Percentiles rank a stretch among this genome's conserved stretches.
phyloP scores from a whole-genome alignment of 2,113 vertebrate species.

The Zingel zingel region DNA sequence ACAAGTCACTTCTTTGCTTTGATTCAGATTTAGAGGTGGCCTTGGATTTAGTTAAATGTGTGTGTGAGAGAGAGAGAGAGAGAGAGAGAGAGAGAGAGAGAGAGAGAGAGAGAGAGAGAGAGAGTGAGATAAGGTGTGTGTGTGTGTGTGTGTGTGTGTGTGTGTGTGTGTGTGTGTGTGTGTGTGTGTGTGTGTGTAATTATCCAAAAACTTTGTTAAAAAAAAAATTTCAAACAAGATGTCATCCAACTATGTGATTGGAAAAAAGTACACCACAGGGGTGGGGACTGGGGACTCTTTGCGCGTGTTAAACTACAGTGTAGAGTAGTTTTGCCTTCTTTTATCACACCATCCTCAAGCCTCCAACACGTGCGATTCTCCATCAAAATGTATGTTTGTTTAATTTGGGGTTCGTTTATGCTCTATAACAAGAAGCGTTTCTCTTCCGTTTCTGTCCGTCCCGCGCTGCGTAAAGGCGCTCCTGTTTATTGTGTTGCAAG shows the following conservation, averaged over 20 bases:
- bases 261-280: background rate
- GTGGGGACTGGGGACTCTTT: background rate
- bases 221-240: constrained; percentile 33
- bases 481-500: background rate
- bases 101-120: background rate
- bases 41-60: constrained; percentile 4
- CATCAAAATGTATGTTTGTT: background rate
- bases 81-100: background rate
- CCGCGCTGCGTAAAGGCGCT: background rate
- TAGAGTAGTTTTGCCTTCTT: background rate
- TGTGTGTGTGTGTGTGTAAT: background rate
- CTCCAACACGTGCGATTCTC: background rate
- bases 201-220: constrained; percentile 15
- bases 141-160: background rate
- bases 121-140: background rate
- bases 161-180: constrained; percentile 2
- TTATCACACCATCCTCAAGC: background rate
- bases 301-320: background rate
- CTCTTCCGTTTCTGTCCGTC: background rate
- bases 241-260: background rate
- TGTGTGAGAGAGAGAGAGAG: background rate
- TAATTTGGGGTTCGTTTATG: background rate
- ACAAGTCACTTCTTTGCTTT: constrained; percentile 11
- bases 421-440: background rate
- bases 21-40: constrained; percentile 23